Evolutionary conservation across 2,797 vertebrate species (phyloP).

Genomic region (Pangasius mekongensis): DNA sequence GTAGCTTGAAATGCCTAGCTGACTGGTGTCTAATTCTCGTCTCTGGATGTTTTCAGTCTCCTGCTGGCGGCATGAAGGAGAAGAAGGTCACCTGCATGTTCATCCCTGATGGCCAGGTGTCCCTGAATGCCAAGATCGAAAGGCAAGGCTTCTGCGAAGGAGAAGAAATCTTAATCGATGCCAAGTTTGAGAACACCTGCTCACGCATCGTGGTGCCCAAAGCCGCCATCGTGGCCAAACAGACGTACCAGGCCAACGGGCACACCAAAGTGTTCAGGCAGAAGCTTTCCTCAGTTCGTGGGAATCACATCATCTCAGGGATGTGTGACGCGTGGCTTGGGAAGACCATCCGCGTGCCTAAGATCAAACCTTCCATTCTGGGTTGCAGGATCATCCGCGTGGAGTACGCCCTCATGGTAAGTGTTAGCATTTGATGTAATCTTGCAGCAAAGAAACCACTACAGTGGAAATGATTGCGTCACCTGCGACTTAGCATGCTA

Average conservation of each 20-base stretch:
- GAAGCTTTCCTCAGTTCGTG: constrained; percentile 90
- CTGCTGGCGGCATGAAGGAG: constrained; percentile 89
- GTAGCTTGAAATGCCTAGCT: too few species aligned
- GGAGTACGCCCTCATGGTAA: constrained; percentile 92
- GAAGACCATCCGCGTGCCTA: constrained; percentile 88
- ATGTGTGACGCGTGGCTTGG: constrained; percentile 92
- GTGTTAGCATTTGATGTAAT: constrained; percentile 37
- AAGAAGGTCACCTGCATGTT: constrained; percentile 97
- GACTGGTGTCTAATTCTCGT: not conserved
- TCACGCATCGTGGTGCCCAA: constrained; percentile 97
- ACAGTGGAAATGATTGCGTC: not conserved
- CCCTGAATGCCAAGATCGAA: constrained; percentile 90
- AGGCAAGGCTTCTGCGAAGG: constrained; percentile 93
- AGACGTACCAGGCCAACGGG: constrained; percentile 91
- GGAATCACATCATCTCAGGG: constrained; percentile 94
- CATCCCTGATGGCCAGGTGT: constrained; percentile 91
- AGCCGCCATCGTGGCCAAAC: constrained; percentile 91
- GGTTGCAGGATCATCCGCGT: constrained; percentile 90
- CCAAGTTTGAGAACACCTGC: constrained; percentile 96
- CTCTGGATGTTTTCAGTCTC: constrained; percentile 75
- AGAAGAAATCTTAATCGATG: constrained; percentile 93
- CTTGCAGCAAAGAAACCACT: not conserved
- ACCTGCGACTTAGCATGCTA: not conserved
- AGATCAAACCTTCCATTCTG: constrained; percentile 92
- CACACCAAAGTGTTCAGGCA: constrained; percentile 87